These are phyloP conservation scores for Xenus cinereus DNA, from an alignment of 2,113 vertebrate genomes.

Conservation along the genomic window DNA sequence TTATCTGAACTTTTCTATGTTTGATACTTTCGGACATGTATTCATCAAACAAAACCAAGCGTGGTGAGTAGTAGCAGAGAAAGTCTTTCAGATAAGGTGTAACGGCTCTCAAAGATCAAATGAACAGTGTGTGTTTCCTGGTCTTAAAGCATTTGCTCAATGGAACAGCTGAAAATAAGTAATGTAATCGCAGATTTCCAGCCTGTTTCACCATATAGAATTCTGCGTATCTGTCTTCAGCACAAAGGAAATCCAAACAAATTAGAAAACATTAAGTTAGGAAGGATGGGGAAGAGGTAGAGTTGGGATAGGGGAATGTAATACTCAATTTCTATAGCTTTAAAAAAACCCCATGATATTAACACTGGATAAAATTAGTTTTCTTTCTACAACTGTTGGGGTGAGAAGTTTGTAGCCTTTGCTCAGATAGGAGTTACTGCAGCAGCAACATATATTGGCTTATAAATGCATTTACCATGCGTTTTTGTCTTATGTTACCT, in stretches of 20 bases:
- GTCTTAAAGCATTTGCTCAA: not conserved
- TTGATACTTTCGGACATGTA: not conserved
- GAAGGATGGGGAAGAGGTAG: not conserved
- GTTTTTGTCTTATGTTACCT: not conserved
- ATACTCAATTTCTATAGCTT: not conserved
- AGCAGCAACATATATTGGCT: not conserved
- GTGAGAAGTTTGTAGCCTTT: not conserved
- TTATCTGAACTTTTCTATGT: not conserved
- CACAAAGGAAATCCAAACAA: not conserved
- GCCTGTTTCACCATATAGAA: not conserved
- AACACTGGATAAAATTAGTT: not conserved
- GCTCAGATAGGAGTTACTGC: not conserved
- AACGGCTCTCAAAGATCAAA: not conserved
- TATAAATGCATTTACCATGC: not conserved
- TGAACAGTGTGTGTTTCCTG: not conserved
- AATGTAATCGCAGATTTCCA: not conserved
- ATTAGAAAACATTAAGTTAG: not conserved
- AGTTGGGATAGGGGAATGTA: not conserved
- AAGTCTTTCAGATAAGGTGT: not conserved
- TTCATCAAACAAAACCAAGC: not conserved
- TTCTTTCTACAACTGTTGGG: not conserved
- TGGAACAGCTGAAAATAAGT: not conserved
- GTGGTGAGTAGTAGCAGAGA: not conserved
- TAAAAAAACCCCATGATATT: not conserved
- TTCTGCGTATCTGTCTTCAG: not conserved